Evolutionary conservation across 1,140 invertebrate species (phyloP), one percentile per base, ranked within the genome.

Genomic region (Delia radicum): DNA sequence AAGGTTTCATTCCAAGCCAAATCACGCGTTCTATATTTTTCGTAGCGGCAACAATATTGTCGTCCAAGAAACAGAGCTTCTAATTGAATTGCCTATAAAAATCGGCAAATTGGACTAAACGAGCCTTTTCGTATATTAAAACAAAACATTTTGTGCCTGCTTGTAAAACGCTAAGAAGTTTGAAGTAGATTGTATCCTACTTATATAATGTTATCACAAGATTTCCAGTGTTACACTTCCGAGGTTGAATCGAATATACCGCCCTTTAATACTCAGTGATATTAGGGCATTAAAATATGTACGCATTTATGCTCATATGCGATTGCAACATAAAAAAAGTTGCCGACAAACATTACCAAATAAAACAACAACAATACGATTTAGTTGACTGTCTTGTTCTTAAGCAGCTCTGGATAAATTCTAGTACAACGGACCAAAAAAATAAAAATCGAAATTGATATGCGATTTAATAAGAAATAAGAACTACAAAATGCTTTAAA

Each of bases 401-500:
- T 33, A 28, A 29, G 8, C 27, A n/a, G 62, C 26, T 8, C 65
- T 21, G 29, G 24, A 33, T 27, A 24, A 63, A 63, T 15, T 63
- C 24, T 63, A 26, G 26, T 8, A 28, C 0, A 27, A 63, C 1
- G 4, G 28, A 28, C 4, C 26, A 63, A 27, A 28, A 63, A 24
- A 28, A 27, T 33, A 33, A 69, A 69, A 69, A 69, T 69, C 31
- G 65, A 69, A 69, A 69, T 69, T 69, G 65, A 69, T 69, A 69
- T 69, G 29, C 65, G 65, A 37, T 69, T 69, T 69, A 69, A 69
- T 69, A 69, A 69, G 65, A 69, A 69, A 69, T 69, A 69, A 33
- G 65, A 69, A 69, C 65, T 69, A 69, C 65, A 69, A 69, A 69
- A 69, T 69, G 65, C 65, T 69, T 69, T 69, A 69, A 69, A 69